Conservation (phyloP, 2,888 invertebrate genomes). For the Caenorhabditis uteleia region DNA sequence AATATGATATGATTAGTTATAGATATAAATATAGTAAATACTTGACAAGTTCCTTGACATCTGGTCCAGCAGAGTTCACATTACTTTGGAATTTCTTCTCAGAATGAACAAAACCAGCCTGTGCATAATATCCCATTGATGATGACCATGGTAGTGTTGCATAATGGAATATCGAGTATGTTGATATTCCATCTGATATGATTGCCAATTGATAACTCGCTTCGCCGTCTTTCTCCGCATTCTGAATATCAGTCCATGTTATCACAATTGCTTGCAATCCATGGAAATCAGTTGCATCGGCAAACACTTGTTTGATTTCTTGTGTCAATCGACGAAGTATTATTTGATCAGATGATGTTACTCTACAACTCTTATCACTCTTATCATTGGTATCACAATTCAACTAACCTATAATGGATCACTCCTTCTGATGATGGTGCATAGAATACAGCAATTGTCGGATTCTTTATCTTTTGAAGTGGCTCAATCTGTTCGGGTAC, state of each 20-base stretch:
- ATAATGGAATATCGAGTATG: constrained; percentile 86
- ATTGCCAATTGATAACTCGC: constrained; percentile 75
- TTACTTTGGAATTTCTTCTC: constrained; percentile 81
- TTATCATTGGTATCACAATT: background rate
- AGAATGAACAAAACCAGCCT: constrained; percentile 68
- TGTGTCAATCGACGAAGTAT: constrained; percentile 49
- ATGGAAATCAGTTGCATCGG: constrained; percentile 78
- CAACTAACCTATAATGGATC: constrained; percentile 53
- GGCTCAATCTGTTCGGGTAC: constrained; percentile 24
- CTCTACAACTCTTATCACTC: constrained; percentile 15
- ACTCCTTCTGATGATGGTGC: constrained; percentile 45
- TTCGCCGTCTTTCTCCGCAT: constrained; percentile 74
- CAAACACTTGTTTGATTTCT: constrained; percentile 79
- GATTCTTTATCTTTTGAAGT: constrained; percentile 33
- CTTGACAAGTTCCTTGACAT: constrained; percentile 82
- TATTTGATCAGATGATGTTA: constrained; percentile 45
- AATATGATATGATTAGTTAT: constrained; percentile 9
- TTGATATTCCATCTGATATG: constrained; percentile 80
- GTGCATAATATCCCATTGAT: constrained; percentile 51
- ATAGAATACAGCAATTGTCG: constrained; percentile 58
- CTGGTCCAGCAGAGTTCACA: constrained; percentile 89
- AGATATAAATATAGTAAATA: constrained; percentile 68
- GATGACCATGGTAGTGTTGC: constrained; percentile 85
- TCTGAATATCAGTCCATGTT: constrained; percentile 80
- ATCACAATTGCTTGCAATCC: constrained; percentile 81